Percentiles rank a stretch among this genome's conserved stretches.
phyloP scores from a whole-genome alignment of 2,113 vertebrate species.

The Carollia perspicillata region DNA sequence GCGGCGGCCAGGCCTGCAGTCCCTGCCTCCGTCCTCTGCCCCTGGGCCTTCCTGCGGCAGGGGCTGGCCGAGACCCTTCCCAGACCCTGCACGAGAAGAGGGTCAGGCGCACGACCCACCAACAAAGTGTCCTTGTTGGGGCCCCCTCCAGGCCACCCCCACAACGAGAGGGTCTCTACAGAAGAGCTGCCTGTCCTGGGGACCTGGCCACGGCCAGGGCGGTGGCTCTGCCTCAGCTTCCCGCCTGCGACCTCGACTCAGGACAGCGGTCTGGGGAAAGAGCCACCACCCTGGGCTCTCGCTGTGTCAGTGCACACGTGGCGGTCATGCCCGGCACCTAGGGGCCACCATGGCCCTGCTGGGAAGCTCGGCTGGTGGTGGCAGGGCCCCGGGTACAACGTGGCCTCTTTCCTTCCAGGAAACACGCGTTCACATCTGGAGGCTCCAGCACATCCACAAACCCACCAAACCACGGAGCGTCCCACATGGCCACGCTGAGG shows the following conservation, averaged over 20 bases:
- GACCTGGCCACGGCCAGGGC: fast-evolving
- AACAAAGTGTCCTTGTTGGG: fast-evolving
- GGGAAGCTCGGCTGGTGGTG: background rate
- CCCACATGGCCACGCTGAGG: fast-evolving
- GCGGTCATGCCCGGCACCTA: fast-evolving
- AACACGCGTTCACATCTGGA: background rate
- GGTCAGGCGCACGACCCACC: background rate
- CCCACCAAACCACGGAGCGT: background rate
- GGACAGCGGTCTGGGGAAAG: fast-evolving
- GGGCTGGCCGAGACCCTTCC: background rate
- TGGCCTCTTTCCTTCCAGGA: too few relatives aligned
- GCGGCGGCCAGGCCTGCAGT: background rate
- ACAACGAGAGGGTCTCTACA: fast-evolving
- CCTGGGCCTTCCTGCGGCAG: background rate
- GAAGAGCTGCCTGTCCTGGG: background rate
- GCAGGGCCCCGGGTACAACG: background rate
- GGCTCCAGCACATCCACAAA: fast-evolving
- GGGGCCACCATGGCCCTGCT: fast-evolving
- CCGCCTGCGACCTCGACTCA: fast-evolving
- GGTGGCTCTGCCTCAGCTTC: background rate
- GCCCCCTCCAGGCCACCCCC: background rate
- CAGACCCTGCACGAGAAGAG: background rate
- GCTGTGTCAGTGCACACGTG: too few relatives aligned
- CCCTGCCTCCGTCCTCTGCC: background rate
- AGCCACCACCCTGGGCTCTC: too few relatives aligned